phyloP scores from a whole-genome alignment of 35 echinoderm and acorn worm species.

The Nesometra sesokonis region DNA sequence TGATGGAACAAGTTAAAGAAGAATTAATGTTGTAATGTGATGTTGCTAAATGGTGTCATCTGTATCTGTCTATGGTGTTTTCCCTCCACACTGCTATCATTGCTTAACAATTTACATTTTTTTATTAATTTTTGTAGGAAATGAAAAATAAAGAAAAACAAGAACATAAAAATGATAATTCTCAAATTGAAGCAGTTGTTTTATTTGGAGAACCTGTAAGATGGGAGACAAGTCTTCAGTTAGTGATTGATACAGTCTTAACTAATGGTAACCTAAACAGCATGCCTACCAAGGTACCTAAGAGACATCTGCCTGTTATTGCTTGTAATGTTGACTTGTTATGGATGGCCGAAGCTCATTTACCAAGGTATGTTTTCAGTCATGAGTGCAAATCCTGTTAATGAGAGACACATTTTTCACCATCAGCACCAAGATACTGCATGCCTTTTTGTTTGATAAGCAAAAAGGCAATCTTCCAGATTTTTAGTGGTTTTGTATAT shows the following conservation, averaged over 20 bases:
- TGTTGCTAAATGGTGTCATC: too few relatives aligned
- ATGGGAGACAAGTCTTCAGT: conserved; percentile 84
- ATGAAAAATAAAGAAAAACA: background rate
- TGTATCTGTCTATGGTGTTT: too few relatives aligned
- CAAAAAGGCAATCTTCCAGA: too few relatives aligned
- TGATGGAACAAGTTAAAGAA: too few relatives aligned
- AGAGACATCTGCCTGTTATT: conserved; percentile 65
- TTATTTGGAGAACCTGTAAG: conserved; percentile 87
- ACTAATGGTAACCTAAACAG: conserved; percentile 52
- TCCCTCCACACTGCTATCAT: too few relatives aligned
- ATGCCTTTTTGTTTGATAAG: too few relatives aligned
- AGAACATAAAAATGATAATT: background rate
- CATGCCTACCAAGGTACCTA: conserved; percentile 30
- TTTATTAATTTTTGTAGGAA: background rate
- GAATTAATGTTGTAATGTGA: too few relatives aligned
- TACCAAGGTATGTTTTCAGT: conserved; percentile 55
- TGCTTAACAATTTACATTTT: too few relatives aligned
- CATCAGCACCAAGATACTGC: too few relatives aligned
- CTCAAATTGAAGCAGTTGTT: conserved; percentile 75
- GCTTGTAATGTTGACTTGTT: conserved; percentile 83
- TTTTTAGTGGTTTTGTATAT: too few relatives aligned
- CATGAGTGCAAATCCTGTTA: too few relatives aligned
- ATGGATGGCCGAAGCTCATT: conserved; percentile 83
- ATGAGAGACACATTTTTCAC: too few relatives aligned
- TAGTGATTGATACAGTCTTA: conserved; percentile 71